phyloP scores from a whole-genome alignment of 2,888 invertebrate species.

The Temnothorax ravouxi region DNA sequence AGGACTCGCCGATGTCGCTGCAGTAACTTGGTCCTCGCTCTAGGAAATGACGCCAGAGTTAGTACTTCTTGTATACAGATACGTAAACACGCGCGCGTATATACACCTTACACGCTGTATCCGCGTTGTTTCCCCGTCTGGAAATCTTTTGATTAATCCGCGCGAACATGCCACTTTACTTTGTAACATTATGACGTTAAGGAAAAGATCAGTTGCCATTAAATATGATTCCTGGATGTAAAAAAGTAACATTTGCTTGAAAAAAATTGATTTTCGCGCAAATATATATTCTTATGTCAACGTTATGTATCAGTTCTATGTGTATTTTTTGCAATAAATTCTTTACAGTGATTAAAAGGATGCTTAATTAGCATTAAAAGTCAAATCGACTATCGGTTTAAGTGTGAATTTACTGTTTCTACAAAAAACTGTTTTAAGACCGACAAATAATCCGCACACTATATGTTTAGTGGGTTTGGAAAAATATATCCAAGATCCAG shows the following conservation, averaged over 20 bases:
- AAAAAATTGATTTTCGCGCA: neutral
- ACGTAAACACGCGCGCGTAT: neutral
- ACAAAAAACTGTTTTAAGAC: no score
- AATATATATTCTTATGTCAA: neutral
- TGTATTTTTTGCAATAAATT: no score
- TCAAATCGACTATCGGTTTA: no score
- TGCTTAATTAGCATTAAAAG: no score
- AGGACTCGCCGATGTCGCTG: constrained; percentile 80
- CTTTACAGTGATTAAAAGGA: no score
- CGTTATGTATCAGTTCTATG: neutral
- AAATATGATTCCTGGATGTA: neutral
- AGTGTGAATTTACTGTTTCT: no score
- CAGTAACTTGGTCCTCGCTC: constrained; percentile 80
- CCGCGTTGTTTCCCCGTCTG: constrained; percentile 15
- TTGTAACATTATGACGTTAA: neutral
- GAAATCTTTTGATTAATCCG: constrained; percentile 35
- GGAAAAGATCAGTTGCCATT: neutral
- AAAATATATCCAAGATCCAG: no score
- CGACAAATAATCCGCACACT: no score
- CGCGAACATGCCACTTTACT: neutral
- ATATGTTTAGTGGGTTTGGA: no score
- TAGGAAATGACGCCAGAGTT: constrained; percentile 81
- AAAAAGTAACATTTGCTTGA: neutral
- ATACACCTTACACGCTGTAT: constrained; percentile 9
- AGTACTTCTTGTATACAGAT: constrained; percentile 58